A percentile compares a stretch with the other conserved stretches of the same genome.
phyloP scores from a whole-genome alignment of 2,888 invertebrate species.

The Stomorhina lunata region DNA sequence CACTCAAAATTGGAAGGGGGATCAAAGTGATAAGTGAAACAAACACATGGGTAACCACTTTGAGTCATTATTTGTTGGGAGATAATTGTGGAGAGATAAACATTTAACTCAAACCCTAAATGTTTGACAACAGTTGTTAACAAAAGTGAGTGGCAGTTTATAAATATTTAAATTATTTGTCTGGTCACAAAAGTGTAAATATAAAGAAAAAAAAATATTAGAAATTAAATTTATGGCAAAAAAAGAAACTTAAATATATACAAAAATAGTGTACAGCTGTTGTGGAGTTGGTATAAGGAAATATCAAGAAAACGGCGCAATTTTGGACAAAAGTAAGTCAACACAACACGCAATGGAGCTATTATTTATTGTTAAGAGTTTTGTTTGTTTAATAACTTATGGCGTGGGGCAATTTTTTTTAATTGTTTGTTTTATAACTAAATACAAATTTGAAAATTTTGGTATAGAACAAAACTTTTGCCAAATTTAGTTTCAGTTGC shows the following conservation, averaged over 20 bases:
- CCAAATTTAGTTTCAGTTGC: background rate
- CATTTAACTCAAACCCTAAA: background rate
- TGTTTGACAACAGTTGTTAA: background rate
- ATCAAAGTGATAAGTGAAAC: background rate
- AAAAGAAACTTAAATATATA: background rate
- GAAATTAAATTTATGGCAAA: background rate
- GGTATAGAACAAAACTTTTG: background rate
- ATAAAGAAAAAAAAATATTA: background rate
- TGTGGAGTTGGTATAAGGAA: background rate
- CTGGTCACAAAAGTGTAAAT: background rate
- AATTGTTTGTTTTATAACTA: too few relatives aligned
- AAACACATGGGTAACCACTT: background rate
- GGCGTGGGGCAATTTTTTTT: background rate
- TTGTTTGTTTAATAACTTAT: background rate
- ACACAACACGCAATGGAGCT: constrained; percentile 43
- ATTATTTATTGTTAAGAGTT: constrained; percentile 2
- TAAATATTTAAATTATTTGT: background rate
- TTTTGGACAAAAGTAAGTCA: background rate
- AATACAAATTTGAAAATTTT: background rate
- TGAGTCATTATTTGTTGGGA: background rate
- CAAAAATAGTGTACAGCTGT: too few relatives aligned
- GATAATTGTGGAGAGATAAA: background rate
- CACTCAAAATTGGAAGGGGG: too few relatives aligned
- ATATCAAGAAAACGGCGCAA: background rate
- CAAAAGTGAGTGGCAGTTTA: background rate